A percentile compares a stretch with the other conserved stretches of the same genome.
Evolutionary conservation across 2,888 invertebrate species (phyloP).

Genomic region (Hermaeophaga mercurialis): DNA sequence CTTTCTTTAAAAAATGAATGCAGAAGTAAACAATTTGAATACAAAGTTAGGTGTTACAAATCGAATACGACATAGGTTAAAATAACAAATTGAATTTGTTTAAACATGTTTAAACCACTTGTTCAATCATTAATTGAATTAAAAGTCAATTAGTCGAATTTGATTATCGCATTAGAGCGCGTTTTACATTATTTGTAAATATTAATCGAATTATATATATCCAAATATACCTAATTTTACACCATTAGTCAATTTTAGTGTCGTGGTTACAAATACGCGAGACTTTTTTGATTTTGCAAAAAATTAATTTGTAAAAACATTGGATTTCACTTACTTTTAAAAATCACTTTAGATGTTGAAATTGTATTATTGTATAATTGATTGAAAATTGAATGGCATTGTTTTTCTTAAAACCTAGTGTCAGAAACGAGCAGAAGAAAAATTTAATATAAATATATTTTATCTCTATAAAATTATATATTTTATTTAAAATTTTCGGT

Average conservation of each 20-base stretch:
- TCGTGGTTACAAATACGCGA: too few species aligned
- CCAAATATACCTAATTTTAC: constrained; percentile 16
- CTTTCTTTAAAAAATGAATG: background rate
- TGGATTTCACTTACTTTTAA: too few species aligned
- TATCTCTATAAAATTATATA: too few species aligned
- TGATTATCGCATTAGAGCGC: constrained; percentile 25
- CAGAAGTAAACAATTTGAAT: background rate
- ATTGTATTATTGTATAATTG: too few species aligned
- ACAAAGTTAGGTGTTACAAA: background rate
- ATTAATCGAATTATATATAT: constrained; percentile 25
- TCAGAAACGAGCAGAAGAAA: too few species aligned
- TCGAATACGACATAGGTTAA: constrained; percentile 8
- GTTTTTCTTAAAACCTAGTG: too few species aligned
- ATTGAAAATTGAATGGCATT: too few species aligned
- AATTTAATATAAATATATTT: too few species aligned
- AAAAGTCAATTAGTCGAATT: constrained; percentile 30
- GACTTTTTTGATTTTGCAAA: too few species aligned
- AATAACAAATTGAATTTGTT: constrained; percentile 19
- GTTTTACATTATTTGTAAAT: constrained; percentile 29
- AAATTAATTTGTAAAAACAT: too few species aligned
- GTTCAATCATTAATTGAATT: constrained; percentile 27
- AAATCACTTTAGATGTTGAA: too few species aligned
- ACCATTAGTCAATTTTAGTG: constrained; percentile 15
- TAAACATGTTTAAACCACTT: constrained; percentile 15
- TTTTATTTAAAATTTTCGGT: too few species aligned